These are phyloP conservation scores for Alethe diademata DNA, from an alignment of 2,113 vertebrate species.

Conservation along the genomic window DNA sequence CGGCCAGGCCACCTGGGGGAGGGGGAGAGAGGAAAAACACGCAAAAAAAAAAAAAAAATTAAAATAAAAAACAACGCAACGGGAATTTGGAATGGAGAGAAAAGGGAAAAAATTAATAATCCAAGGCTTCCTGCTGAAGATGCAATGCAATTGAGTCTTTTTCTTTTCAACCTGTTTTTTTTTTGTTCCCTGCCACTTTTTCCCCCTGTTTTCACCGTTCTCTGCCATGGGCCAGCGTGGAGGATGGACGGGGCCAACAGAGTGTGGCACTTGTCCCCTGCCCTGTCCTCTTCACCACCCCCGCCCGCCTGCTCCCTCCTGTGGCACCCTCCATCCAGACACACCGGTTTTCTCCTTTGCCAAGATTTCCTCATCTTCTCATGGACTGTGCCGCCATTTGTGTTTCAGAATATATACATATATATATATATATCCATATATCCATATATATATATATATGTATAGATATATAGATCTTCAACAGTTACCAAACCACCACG, in stretches of 20 bases:
- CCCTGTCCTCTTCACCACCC: background rate
- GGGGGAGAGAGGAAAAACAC: conserved; percentile 47
- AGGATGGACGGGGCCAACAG: background rate
- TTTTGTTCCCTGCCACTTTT: background rate
- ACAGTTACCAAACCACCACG: background rate
- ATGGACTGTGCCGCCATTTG: conserved; percentile 40
- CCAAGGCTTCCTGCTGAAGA: conserved; percentile 65
- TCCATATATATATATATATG: conserved; percentile 22
- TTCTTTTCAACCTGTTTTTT: background rate
- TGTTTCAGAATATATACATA: conserved; percentile 40
- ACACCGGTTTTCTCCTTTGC: background rate
- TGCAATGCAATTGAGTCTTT: conserved; percentile 57
- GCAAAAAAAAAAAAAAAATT: background rate
- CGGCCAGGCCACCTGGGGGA: conserved; percentile 65
- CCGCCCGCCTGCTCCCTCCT: background rate
- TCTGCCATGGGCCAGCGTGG: background rate
- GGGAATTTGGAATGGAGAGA: conserved; percentile 51
- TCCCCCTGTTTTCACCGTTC: accelerated
- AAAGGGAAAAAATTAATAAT: conserved; percentile 7
- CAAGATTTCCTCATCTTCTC: background rate
- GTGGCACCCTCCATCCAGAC: background rate
- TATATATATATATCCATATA: background rate
- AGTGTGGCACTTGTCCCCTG: background rate
- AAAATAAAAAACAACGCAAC: background rate
- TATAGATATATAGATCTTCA: conserved; percentile 49